Conservation (phyloP, 2,113 vertebrate species). For the Grammomys surdaster region DNA sequence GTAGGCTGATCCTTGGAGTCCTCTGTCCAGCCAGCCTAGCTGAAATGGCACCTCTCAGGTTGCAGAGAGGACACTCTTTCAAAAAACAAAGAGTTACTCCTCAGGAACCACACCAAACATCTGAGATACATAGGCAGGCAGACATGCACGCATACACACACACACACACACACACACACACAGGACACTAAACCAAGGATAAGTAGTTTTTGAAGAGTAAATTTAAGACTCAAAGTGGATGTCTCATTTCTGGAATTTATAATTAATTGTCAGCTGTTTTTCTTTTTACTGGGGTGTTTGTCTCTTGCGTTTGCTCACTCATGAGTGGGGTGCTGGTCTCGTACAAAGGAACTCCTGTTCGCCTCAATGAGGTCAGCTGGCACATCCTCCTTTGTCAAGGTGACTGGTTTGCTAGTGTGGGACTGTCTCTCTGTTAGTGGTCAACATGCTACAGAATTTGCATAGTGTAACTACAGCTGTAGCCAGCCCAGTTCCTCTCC, state of each 20-base stretch:
- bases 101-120: not conserved
- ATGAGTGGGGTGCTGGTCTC: not conserved
- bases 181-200: not conserved
- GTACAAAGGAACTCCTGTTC: constrained; percentile 48
- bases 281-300: constrained; percentile 18
- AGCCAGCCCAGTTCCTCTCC: not conserved
- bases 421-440: not conserved
- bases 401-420: not conserved
- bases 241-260: not conserved
- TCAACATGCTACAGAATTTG: not conserved
- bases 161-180: not conserved
- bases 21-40: not conserved
- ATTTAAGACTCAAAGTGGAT: not conserved
- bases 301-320: constrained; percentile 5
- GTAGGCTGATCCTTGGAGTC: not conserved
- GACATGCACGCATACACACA: not conserved
- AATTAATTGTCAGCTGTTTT: not conserved
- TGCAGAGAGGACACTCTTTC: not conserved
- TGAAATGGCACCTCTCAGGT: not conserved
- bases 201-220: constrained; percentile 8
- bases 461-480: not conserved
- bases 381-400: constrained; percentile 24
- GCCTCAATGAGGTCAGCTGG: constrained; percentile 27
- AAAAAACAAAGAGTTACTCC: not conserved
- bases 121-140: not conserved